Base-by-base conservation (phyloP, 2,113 vertebrate genomes). In the Chaetura pelagica region DNA sequence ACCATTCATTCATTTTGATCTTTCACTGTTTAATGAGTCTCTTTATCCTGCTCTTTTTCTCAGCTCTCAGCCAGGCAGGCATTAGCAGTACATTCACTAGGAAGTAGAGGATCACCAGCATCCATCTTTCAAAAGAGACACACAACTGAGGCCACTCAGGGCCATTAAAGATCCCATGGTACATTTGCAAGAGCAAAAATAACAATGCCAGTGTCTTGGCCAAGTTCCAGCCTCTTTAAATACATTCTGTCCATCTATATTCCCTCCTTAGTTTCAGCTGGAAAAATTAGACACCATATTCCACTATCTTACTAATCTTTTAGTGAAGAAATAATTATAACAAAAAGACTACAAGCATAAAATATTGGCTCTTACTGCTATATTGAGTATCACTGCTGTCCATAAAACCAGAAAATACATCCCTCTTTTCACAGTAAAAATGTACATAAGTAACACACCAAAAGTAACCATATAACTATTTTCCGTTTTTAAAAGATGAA, bases 181-280 rank as follows among this genome's bases (percentile, higher is more conserved):
- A 89, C n/a, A 93, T 97, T 94, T 85, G 80, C 81, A 97, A 90
- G 73, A 95, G 83, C 44, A 94, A 93, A 96, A 89, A 94, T 95
- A 96, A 93, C 90, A 96, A 93, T 86, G 87, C 93, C 82, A 91
- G 68, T 0, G 0, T 84, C 82, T 92, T 96, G 94, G 89, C 67
- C 87, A 82, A 59, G 76, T 94, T 97, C 90, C 93, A 97, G 72
- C 23, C 71, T 92, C 58, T 78, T 71, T 90, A 96, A 96, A 94
- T 94, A 74, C 73, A 78, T 94, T 96, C 79, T 95, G 82, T 76
- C 59, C 80, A 75, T 95, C 89, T 88, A 71, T 80, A 73, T 94
- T 93, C 89, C 46, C 55, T 89, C 63, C 75, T 76, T 67, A 89
- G 74, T 88, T 94, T 95, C 79, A 96, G 59, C 29, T 81, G 71